A percentile compares a stretch with the other conserved stretches of the same genome.
Conservation (phyloP, 1,140 invertebrate genomes). For the Drosophila prosaltans region DNA sequence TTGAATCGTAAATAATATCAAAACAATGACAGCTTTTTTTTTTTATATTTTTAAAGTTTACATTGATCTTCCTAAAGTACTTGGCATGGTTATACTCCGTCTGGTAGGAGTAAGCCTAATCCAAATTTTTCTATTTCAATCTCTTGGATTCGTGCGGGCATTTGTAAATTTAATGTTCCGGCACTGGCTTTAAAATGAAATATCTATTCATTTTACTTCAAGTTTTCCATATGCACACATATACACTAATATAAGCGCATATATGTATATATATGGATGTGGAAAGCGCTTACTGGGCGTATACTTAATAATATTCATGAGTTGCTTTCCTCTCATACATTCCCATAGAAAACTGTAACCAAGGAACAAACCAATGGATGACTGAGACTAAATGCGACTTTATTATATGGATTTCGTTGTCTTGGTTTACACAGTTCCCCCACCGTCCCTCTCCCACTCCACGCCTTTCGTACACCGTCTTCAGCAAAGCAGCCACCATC, state of each 20-base stretch:
- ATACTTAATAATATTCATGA: constrained; percentile 69
- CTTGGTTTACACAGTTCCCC: neutral
- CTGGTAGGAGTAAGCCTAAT: too few species aligned
- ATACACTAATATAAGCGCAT: neutral
- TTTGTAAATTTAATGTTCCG: too few species aligned
- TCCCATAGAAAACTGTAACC: neutral
- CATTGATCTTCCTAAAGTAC: too few species aligned
- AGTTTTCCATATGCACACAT: constrained; percentile 15
- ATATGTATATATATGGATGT: too few species aligned
- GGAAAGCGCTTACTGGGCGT: constrained; percentile 31
- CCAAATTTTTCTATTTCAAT: too few species aligned
- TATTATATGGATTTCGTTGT: neutral
- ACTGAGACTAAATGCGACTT: constrained; percentile 2
- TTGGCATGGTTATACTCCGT: too few species aligned
- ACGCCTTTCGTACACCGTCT: neutral
- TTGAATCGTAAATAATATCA: too few species aligned
- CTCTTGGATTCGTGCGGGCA: too few species aligned
- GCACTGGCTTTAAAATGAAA: constrained; percentile 1
- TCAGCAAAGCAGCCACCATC: neutral
- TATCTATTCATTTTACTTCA: constrained; percentile 35
- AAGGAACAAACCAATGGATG: neutral
- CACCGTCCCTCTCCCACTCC: too few species aligned
- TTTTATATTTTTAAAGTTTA: too few species aligned
- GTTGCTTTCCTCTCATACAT: neutral
- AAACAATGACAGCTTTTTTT: too few species aligned